Base-by-base conservation (phyloP, 1,140 invertebrate species). In the Theocolax elegans region DNA sequence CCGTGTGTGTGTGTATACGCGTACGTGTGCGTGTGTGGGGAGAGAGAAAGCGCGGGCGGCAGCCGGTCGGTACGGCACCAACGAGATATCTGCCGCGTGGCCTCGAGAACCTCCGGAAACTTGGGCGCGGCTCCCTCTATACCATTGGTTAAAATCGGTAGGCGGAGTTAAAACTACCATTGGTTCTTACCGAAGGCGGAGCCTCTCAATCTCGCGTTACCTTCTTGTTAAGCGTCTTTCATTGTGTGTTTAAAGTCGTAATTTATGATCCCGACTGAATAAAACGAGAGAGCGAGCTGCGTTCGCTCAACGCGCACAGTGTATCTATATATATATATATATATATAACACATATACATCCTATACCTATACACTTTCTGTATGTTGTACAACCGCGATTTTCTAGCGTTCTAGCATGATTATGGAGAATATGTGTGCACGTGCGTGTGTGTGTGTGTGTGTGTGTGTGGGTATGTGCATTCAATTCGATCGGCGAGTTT, bases 211-310 rank as follows among this genome's bases (percentile, higher is more conserved):
- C 83, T 86, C 84, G 83, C 85, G 84, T 86, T 86, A 85, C 82
- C 82, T 85, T 86, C 84, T 86, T 86, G 84, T 86, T 86, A 86
- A 86, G 82, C 83, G 84, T 86, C 85, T 85, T 85, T 85, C 84
- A 85, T 86, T 85, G 85, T 85, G 83, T 86, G 84, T 85, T 85
- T 85, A 85, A 85, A 85, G 84, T 85, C 82, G 84, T 85, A 85
- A 85, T 85, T 85, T 85, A 85, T 85, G 82, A 85, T 85, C 81
- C 84, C 80, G 83, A 86, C 84, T 86, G 85, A 85, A 85, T 86
- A 85, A 85, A 86, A 86, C 84, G 85, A 83, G 83, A 86, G 81
- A 80, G 76, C 67, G 48, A 29, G n/a, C n/a, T n/a, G n/a, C n/a
- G n/a, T n/a, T n/a, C n/a, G n/a, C n/a, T n/a, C n/a, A n/a, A n/a